Conservation (phyloP, 2,113 vertebrate genomes). For the Melanocharis versteri region DNA sequence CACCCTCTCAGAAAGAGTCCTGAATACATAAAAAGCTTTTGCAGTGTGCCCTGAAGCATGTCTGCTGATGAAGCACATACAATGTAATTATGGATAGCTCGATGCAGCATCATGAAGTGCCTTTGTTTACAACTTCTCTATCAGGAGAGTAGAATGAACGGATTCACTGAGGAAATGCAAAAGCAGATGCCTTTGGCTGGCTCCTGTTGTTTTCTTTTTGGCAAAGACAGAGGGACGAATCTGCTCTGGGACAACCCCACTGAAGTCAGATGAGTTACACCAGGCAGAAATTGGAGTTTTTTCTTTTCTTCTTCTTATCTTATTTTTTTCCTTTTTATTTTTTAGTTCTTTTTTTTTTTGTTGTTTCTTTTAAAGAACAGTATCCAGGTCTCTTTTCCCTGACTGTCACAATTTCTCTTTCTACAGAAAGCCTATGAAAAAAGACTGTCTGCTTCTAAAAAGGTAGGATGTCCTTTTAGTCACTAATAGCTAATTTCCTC, state of each 20-base stretch:
- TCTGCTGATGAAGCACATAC: conserved; percentile 39
- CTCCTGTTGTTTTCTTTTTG: conserved; percentile 60
- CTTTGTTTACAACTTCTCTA: conserved; percentile 56
- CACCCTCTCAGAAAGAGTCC: not conserved
- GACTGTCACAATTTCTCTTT: conserved; percentile 52
- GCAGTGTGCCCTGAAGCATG: conserved; percentile 37
- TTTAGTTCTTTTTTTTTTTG: not conserved
- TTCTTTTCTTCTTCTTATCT: not conserved
- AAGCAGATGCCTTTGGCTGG: conserved; percentile 59
- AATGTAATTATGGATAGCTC: conserved; percentile 45
- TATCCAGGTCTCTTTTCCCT: conserved; percentile 4
- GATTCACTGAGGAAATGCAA: conserved; percentile 65
- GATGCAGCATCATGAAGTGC: conserved; percentile 55
- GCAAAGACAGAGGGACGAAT: conserved; percentile 34
- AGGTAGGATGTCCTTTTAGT: conserved; percentile 61
- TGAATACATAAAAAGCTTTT: conserved; percentile 10
- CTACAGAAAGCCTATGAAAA: conserved; percentile 59
- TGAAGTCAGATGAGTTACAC: conserved; percentile 41
- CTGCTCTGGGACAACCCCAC: conserved; percentile 46
- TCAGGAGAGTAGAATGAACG: conserved; percentile 51
- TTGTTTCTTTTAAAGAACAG: not conserved
- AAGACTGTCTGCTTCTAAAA: conserved; percentile 46
- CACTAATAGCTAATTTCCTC: not conserved
- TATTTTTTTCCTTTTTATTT: not conserved
- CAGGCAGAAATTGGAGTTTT: conserved; percentile 28